Evolutionary conservation across 92 coral and sea anemone species (phyloP).

Genomic region (Pocillopora grandis): DNA sequence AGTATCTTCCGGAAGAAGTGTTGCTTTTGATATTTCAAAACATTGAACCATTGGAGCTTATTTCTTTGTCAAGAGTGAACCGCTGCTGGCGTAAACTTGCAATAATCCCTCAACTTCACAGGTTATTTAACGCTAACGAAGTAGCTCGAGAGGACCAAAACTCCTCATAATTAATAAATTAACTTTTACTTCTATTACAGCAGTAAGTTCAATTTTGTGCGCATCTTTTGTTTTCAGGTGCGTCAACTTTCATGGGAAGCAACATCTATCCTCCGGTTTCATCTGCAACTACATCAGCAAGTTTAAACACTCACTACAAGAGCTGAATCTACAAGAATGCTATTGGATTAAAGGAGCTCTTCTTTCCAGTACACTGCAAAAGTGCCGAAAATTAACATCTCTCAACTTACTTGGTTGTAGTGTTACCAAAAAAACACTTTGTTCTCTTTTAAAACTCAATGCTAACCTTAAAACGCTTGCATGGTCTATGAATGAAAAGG

Average conservation of each 20-base stretch:
- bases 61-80: slow-evolving; percentile 42
- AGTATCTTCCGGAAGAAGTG: slow-evolving; percentile 44
- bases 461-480: slow-evolving; percentile 13
- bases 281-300: slow-evolving; percentile 31
- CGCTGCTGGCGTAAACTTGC: slow-evolving; percentile 35
- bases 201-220: too few relatives aligned
- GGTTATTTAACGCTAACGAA: slow-evolving; percentile 1
- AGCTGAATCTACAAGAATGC: slow-evolving; percentile 56
- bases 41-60: slow-evolving; percentile 36
- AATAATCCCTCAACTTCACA: slow-evolving; percentile 33
- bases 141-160: too few relatives aligned
- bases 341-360: slow-evolving; percentile 58
- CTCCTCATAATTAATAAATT: too few relatives aligned
- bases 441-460: slow-evolving; percentile 29
- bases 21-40: slow-evolving; percentile 36
- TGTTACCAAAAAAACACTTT: slow-evolving; percentile 31
- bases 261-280: not conserved
- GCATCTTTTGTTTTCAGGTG: slow-evolving; percentile 10
- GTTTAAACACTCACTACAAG: slow-evolving; percentile 29
- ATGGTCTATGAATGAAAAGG: slow-evolving; percentile 8
- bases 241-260: slow-evolving; percentile 2
- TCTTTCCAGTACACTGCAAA: slow-evolving; percentile 44
- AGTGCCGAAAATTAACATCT: slow-evolving; percentile 46
- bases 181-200: too few relatives aligned
- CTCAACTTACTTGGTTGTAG: slow-evolving; percentile 57